Conservation (phyloP, 2,113 vertebrate genomes). For the Colaptes auratus region DNA sequence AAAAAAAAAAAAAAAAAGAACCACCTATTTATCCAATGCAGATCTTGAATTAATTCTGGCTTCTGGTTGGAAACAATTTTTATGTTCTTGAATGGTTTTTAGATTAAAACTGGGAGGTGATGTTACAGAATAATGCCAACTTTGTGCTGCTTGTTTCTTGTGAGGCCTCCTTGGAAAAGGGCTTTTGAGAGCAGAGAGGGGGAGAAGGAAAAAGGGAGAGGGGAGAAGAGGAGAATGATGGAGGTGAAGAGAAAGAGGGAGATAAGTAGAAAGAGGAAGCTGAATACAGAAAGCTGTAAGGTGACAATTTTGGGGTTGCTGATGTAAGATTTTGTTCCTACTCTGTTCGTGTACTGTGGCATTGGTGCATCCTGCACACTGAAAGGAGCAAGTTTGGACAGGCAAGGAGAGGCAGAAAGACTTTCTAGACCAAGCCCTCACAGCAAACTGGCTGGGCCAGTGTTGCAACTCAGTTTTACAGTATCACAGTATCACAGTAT, state of each 20-base stretch:
- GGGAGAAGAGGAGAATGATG: background rate
- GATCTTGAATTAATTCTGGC: conserved; percentile 54
- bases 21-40: conserved; percentile 2
- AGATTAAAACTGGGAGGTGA: background rate
- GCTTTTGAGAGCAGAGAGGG: background rate
- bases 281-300: background rate
- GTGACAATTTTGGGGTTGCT: background rate
- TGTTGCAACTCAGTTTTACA: rapidly evolving
- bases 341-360: background rate
- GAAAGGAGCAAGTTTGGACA: background rate
- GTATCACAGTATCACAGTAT: too few relatives aligned
- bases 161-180: background rate
- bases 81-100: background rate
- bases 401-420: background rate
- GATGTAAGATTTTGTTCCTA: background rate
- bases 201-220: background rate
- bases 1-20: conserved; percentile 42
- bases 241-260: background rate
- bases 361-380: background rate
- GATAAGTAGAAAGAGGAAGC: background rate
- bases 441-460: background rate
- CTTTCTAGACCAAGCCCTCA: background rate
- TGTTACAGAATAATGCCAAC: background rate
- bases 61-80: conserved; percentile 49
- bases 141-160: background rate